Base-by-base conservation (phyloP, 2,797 vertebrate genomes). In the Acanthornis magna region DNA sequence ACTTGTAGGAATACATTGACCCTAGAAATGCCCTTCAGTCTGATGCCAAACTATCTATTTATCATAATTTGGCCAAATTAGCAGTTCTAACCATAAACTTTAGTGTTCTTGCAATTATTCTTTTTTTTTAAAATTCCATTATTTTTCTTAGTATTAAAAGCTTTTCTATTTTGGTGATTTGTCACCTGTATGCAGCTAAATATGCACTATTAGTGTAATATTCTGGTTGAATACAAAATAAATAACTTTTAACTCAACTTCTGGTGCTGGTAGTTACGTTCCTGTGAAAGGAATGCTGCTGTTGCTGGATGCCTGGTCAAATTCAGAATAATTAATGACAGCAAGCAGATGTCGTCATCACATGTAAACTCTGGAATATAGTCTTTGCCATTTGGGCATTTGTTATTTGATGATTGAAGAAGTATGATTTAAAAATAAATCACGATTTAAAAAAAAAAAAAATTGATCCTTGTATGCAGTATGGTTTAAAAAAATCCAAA, bases 381-480 rank as follows among this genome's bases (percentile, higher is more conserved):
- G 23, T 26, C 54, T 63, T 87, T 70, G 57, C 70, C 16, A 18
- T 55, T 77, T 50, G 58, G 81, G 47, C 29, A 42, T 67, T 91
- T 70, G 20, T 86, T 91, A 22, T 75, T 76, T 79, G 32, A 38
- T 50, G 58, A 23, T 13, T 21, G 22, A 85, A 65, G 55, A 55
- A 74, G 21, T 63, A 22, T 13, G 42, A 34, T 84, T 83, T 29
- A 8, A 47, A 63, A 50, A 85, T 51, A 22, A n/a, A 42, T 14
- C 2, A 42, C 0, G 1, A 34, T 85, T 36, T 38, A 38, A 12
- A 5, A 25, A 36, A 8, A 54, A 54, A 34, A 43, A 76, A 30
- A 14, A n/a, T 6, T 11, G 2, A 30, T 87, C 6, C 26, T 40
- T n/a, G 3, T 47, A 12, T 58, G 32, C 19, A 29, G 12, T 36